Evolutionary conservation across 2,797 vertebrate genomes (phyloP), one percentile per base, ranked within the genome.

Genomic region (Anas flavirostris): DNA sequence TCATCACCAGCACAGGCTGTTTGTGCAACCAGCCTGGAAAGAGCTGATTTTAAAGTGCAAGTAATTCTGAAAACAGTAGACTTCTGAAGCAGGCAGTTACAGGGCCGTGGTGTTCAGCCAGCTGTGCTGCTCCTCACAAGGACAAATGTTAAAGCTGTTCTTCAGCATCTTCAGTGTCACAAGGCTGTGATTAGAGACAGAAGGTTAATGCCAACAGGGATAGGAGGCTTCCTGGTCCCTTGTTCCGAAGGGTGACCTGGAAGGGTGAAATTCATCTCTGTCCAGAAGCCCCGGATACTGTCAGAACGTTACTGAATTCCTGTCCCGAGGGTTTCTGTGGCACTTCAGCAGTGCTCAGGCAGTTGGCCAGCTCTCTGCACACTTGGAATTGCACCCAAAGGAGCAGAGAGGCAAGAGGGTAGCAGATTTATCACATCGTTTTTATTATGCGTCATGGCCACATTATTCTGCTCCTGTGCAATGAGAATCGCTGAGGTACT

Each of bases 101-200:
- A 80, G 83, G 90, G 48, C 70, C 14, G 75, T 91, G 17, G 4
- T 16, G 2, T 70, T 95, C 87, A 83, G 82, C 56, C 58, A 58
- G 62, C 50, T 63, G 19, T 4, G 1, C 81, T 77, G 82, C 90
- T 82, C 82, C 82, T 91, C 82, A 89, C 82, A 91, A 48, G 31
- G 12, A n/a, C 69, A 33, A 84, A 73, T 22, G 46, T 70, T 93
- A 69, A 16, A 89, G 53, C 55, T 62, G 22, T 85, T 86, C 90
- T 83, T 77, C 58, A 44, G 53, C 55, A 35, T 88, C 77, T 92
- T 91, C 82, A 66, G 81, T 88, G 88, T 88, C 93, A 46, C 41
- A 17, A 39, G 86, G 88, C 79, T 96, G 94, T 96, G 86, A 96
- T 93, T 74, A 94, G 91, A 93, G 91, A 93, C 94, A 88, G 95